Evolutionary conservation across 2,797 vertebrate species (phyloP).

Genomic region (Leucoraja ocellata): DNA sequence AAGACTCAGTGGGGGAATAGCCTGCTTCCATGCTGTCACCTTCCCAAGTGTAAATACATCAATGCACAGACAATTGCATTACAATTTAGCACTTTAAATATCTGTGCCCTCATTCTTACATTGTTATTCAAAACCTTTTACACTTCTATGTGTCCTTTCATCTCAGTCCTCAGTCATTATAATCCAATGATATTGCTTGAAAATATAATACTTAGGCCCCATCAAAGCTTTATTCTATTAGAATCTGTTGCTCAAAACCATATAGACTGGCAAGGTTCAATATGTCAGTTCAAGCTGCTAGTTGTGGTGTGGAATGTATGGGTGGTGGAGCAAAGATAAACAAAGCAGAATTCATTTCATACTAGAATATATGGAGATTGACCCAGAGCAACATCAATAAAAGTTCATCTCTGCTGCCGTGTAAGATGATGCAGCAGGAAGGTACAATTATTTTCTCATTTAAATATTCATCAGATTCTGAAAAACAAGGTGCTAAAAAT

Average conservation of each 20-base stretch:
- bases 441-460: slow-evolving; percentile 14
- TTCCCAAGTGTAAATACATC: too few species aligned
- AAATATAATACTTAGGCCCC: not conserved
- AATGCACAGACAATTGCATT: too few species aligned
- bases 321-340: not conserved
- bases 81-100: too few species aligned
- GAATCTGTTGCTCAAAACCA: not conserved
- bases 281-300: not conserved
- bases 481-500: slow-evolving; percentile 2
- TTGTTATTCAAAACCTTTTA: too few species aligned
- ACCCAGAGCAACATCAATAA: too few species aligned
- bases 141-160: not conserved
- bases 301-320: not conserved
- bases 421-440: not conserved
- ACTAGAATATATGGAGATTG: not conserved
- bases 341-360: not conserved
- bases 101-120: too few species aligned
- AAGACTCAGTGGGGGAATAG: too few species aligned
- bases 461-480: slow-evolving; percentile 18
- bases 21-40: too few species aligned
- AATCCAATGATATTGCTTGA: not conserved
- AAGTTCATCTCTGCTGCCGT: not conserved
- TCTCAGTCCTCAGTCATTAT: not conserved
- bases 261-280: not conserved
- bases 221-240: not conserved